Evolutionary conservation across 2,113 vertebrate genomes (phyloP).

Genomic region (Sturnira hondurensis): DNA sequence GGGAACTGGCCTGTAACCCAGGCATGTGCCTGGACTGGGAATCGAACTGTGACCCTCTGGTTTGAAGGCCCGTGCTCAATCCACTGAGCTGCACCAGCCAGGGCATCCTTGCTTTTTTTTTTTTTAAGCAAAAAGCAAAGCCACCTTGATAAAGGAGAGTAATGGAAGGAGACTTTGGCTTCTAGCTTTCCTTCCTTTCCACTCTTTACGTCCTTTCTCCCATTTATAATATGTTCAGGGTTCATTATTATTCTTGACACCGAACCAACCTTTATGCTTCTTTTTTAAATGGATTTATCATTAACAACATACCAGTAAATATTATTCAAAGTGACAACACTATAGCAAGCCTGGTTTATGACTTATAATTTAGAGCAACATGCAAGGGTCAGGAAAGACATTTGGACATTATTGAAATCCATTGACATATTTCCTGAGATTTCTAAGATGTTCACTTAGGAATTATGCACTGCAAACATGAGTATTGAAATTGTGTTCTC

Average conservation of each 20-base stretch:
- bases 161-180: background rate
- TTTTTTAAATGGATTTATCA: background rate
- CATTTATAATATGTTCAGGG: background rate
- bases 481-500: background rate
- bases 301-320: background rate
- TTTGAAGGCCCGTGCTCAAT: too few relatives aligned
- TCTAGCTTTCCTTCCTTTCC: background rate
- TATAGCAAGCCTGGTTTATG: background rate
- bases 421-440: background rate
- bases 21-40: too few relatives aligned
- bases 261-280: background rate
- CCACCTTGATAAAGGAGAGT: background rate
- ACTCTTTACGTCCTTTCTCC: background rate
- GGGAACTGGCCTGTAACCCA: too few relatives aligned
- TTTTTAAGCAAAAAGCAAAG: background rate
- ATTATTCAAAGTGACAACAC: background rate
- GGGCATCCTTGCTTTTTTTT: too few relatives aligned
- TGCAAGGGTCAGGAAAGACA: background rate
- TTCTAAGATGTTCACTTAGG: background rate
- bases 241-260: background rate
- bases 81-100: too few relatives aligned
- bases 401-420: background rate
- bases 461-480: background rate
- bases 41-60: too few relatives aligned
- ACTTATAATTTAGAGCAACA: background rate